Evolutionary conservation across 2,888 invertebrate species (phyloP), one percentile per base, ranked within the genome.

Genomic region (Drosophila nigritarsus): DNA sequence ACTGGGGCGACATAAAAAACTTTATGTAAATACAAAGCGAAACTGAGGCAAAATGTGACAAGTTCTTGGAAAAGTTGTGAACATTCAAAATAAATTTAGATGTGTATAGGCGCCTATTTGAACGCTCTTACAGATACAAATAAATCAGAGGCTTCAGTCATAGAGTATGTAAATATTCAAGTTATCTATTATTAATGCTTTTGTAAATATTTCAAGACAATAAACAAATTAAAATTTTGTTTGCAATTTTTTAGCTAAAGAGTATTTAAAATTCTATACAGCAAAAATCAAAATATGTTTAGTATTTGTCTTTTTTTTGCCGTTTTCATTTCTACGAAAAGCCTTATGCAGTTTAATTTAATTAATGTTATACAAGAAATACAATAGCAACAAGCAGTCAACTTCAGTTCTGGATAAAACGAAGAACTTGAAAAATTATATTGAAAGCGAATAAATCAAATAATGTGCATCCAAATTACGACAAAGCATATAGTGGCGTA

Each of bases 401-500:
- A 60, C 61, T 65, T 32, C 62, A 83, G 72, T 89, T 86, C 89
- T 65, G 66, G 58, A 63, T 88, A 87, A 82, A 85, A 66, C 62
- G 65, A 65, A 61, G 20, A 66, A 50, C 68, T 73, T 56, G 49
- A 38, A 64, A 60, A 68, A 82, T 83, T 78, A 80, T 90, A 90
- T 88, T 71, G 83, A 83, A 90, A 80, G 86, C 78, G 77, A 83
- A 88, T 88, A 88, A 90, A 88, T 88, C 88, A 88, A 90, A 88
- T 84, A 89, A 89, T 73, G 68, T 80, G 69, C 84, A 84, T 64
- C 80, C 77, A 89, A 89, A 85, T 83, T 80, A 89, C 90, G 72
- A 85, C 83, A 87, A 85, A 85, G 82, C 68, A 83, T 73, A 85
- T 66, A 82, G 45, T 63, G 68, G 72, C 62, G 60, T 65, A 59